Evolutionary conservation across 2,113 vertebrate species (phyloP).

Genomic region (Archocentrus centrarchus): DNA sequence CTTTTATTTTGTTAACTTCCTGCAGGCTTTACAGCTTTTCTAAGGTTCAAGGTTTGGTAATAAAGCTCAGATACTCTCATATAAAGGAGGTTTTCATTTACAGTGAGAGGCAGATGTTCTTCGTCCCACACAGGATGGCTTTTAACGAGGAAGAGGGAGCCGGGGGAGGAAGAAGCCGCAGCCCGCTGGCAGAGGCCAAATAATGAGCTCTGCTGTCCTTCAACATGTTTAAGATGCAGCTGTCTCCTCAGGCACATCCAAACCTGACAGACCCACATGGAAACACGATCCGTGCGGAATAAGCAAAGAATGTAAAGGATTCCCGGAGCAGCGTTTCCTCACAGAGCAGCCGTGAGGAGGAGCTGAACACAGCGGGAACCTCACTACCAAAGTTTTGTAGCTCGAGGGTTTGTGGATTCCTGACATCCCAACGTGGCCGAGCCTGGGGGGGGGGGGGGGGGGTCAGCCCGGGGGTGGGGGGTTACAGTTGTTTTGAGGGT

Average conservation of each 20-base stretch:
- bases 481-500: no score
- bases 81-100: not conserved
- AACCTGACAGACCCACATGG: not conserved
- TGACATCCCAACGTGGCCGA: not conserved
- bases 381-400: not conserved
- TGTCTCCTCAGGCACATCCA: not conserved
- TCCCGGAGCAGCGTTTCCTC: no score
- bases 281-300: not conserved
- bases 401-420: not conserved
- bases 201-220: not conserved
- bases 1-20: slow-evolving; percentile 1
- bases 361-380: no score
- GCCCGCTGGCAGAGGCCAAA: not conserved
- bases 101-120: slow-evolving; percentile 41
- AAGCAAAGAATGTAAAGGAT: not conserved
- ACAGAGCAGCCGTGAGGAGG: no score
- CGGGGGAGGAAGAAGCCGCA: not conserved
- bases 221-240: not conserved
- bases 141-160: slow-evolving; percentile 1
- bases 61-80: not conserved
- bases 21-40: no score
- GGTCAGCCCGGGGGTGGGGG: not conserved
- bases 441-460: not conserved
- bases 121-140: not conserved
- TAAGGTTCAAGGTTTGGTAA: not conserved